Evolutionary conservation across 2,113 vertebrate species (phyloP), one percentile per base, ranked within the genome.

Genomic region (Paralichthys olivaceus): DNA sequence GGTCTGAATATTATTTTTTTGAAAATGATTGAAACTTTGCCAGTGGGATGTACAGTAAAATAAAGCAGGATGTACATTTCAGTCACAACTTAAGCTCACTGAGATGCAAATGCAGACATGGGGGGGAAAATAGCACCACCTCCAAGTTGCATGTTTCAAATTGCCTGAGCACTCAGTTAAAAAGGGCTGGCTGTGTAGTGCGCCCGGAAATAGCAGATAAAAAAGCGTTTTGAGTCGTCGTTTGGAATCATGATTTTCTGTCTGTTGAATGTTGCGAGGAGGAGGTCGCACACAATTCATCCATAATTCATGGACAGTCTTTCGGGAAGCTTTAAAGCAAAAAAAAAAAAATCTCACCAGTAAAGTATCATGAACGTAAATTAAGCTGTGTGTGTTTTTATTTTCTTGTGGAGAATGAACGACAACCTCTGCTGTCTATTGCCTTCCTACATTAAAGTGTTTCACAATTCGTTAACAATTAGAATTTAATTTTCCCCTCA

Each of bases 271-370:
- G 8, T 29, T 64, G 34, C 28, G 40, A 47, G 9, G 37, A 45
- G 49, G 61, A 26, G 40, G 75, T 80, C 59, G 61, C 37, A 45
- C 37, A 43, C 59, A 28, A 20, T 32, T 12, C 51, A 81, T 81
- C 22, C 32, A 81, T 81, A 51, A 72, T 60, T 72, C 73, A 78
- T 73, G 12, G 12, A 23, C 23, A 15, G 6, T 1, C 19, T 22
- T 22, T 11, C 59, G 64, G n/a, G 47, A 57, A 59, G 75, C 76
- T 72, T 75, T 51, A 53, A 84, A 68, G 61, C 45, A 4, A 4
- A 47, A 47, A 49, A 49, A 49, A 17, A 70, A 65, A 54, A 69
- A 61, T 66, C 13, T 19, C 37, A 34, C 28, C 20, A 53, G n/a
- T 69, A 11, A 49, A 34, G 12, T 11, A 65, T 26, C 29, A 6